These are phyloP conservation scores for Origma solitaria DNA, from an alignment of 2,113 vertebrate species.

Conservation along the genomic window DNA sequence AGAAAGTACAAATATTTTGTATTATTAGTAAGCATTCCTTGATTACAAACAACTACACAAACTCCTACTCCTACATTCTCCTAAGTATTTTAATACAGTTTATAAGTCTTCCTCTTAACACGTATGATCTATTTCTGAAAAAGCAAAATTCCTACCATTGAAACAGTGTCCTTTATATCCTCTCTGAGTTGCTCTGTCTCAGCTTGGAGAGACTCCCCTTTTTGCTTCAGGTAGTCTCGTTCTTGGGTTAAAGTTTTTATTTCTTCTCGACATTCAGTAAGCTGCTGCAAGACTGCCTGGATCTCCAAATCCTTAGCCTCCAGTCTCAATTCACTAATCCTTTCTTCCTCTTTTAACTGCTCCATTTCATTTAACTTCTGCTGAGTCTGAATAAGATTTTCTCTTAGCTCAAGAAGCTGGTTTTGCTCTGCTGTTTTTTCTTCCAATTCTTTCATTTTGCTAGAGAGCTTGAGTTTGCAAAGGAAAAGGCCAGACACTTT, in stretches of 20 bases:
- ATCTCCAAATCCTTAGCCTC: slow-evolving; percentile 36
- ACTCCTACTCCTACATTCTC: neutral
- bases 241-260: slow-evolving; percentile 47
- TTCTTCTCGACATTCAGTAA: slow-evolving; percentile 36
- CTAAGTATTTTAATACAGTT: neutral
- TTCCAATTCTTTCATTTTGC: slow-evolving; percentile 56
- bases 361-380: slow-evolving; percentile 49
- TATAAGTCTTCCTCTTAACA: neutral
- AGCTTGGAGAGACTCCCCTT: slow-evolving; percentile 38
- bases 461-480: slow-evolving; percentile 47
- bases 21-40: neutral
- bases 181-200: slow-evolving; percentile 67
- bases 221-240: slow-evolving; percentile 51
- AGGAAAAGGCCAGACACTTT: neutral
- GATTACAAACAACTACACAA: neutral
- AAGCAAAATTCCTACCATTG: slow-evolving; percentile 51
- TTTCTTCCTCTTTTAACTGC: slow-evolving; percentile 50
- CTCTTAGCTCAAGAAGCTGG: slow-evolving; percentile 33
- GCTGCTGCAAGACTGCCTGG: slow-evolving; percentile 8
- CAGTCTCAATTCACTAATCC: neutral
- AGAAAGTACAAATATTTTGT: neutral
- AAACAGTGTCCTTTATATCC: slow-evolving; percentile 68
- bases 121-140: neutral
- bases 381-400: slow-evolving; percentile 34
- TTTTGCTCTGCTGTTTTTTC: slow-evolving; percentile 53